A percentile compares a stretch with the other conserved stretches of the same genome.
Evolutionary conservation across 2,797 vertebrate species (phyloP).

Genomic region (Manis javanica): DNA sequence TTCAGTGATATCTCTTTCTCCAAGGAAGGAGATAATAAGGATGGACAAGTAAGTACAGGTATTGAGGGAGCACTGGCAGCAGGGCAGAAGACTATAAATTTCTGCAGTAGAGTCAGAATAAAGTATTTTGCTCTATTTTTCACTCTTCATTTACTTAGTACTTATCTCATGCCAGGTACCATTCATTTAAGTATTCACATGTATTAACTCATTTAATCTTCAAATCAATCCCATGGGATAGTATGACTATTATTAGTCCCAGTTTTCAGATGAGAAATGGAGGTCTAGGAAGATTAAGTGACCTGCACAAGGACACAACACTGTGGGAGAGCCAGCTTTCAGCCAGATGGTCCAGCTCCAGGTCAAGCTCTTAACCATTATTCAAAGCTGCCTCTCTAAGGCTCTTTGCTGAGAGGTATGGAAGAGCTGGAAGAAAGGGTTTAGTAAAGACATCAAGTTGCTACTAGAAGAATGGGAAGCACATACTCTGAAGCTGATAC

Average conservation of each 20-base stretch:
- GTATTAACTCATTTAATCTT: background rate
- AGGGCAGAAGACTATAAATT: background rate
- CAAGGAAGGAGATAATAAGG: background rate
- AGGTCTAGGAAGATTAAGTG: background rate
- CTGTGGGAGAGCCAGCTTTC: background rate
- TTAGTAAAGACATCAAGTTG: background rate
- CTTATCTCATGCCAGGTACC: background rate
- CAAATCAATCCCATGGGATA: background rate
- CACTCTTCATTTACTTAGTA: background rate
- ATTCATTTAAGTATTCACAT: background rate
- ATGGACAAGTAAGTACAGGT: background rate
- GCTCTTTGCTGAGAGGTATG: background rate
- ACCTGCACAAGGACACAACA: background rate
- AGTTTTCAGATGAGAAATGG: background rate
- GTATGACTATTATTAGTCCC: background rate
- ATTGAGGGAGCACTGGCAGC: background rate
- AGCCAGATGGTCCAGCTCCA: background rate
- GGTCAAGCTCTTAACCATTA: background rate
- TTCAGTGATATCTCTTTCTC: background rate
- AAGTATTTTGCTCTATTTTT: background rate
- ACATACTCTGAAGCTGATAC: background rate
- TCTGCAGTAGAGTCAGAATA: background rate
- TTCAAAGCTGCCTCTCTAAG: background rate
- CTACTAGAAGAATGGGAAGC: background rate
- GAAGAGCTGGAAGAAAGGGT: background rate